phyloP scores from a whole-genome alignment of 2,888 invertebrate species.

The Andricus quercusramuli region DNA sequence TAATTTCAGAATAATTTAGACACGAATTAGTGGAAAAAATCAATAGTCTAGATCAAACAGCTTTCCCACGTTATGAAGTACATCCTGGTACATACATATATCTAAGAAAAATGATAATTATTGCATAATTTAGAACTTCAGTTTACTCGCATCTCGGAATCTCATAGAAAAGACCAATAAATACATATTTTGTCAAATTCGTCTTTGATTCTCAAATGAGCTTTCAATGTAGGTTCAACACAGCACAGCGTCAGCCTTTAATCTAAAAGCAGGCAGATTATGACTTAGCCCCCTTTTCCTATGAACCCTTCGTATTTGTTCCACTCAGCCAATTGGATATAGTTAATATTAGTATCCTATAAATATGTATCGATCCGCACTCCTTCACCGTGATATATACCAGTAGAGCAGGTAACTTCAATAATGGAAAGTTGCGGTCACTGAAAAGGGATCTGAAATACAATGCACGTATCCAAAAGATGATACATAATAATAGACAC shows the following conservation, averaged over 20 bases:
- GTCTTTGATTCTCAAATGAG: neutral
- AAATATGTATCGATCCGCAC: slow-evolving; percentile 1
- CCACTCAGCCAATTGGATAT: slow-evolving; percentile 5
- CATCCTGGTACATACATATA: too few relatives aligned
- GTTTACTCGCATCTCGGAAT: too few relatives aligned
- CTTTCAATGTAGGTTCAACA: neutral
- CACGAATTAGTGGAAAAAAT: too few relatives aligned
- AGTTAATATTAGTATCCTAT: slow-evolving; percentile 9
- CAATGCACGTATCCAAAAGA: neutral
- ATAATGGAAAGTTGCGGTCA: neutral
- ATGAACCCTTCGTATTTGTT: slow-evolving; percentile 2
- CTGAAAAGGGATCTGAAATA: neutral
- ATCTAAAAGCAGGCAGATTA: slow-evolving; percentile 3
- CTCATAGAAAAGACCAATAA: neutral
- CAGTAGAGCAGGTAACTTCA: neutral
- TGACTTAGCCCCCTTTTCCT: neutral
- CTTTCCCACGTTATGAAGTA: too few relatives aligned
- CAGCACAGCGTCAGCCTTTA: neutral
- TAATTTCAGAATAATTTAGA: too few relatives aligned
- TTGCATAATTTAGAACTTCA: too few relatives aligned
- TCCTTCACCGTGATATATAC: neutral
- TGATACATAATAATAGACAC: neutral
- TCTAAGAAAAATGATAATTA: neutral
- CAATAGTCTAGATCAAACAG: too few relatives aligned
- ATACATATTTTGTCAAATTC: neutral